Percentiles rank a stretch among this genome's conserved stretches.
Conservation (phyloP, 2,888 invertebrate genomes). For the Pammene fasciana region DNA sequence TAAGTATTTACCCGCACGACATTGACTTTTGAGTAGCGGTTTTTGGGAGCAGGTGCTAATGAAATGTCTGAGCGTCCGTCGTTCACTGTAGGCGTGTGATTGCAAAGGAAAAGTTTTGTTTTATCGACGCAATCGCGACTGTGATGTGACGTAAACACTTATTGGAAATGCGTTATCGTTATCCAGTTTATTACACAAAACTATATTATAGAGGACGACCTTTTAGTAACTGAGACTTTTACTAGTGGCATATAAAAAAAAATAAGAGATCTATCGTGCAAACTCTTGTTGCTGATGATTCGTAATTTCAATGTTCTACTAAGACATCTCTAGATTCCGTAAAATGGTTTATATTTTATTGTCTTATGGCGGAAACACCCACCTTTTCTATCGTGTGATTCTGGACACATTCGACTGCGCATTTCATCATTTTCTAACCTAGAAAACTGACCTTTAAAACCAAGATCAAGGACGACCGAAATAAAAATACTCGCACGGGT, state of each 20-base stretch:
- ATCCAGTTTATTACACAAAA: no score
- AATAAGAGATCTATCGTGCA: no score
- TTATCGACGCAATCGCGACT: neutral
- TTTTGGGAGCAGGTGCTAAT: constrained; percentile 18
- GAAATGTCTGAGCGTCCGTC: neutral
- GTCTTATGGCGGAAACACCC: no score
- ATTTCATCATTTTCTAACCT: neutral
- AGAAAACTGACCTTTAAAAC: constrained; percentile 8
- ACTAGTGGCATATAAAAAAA: no score
- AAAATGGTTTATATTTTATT: no score
- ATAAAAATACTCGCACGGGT: constrained; percentile 18
- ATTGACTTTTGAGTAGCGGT: constrained; percentile 32
- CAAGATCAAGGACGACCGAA: constrained; percentile 19
- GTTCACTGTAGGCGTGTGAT: constrained; percentile 1
- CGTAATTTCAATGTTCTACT: no score
- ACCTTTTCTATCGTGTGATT: no score
- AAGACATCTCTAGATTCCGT: no score
- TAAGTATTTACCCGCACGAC: constrained; percentile 26
- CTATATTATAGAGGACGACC: no score
- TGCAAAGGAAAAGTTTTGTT: neutral
- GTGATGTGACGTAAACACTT: neutral
- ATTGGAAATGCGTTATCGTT: neutral
- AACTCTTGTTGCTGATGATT: no score
- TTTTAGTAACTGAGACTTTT: no score
- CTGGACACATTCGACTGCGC: neutral